Conservation (phyloP, 2,797 vertebrate genomes). For the Mycteria americana region DNA sequence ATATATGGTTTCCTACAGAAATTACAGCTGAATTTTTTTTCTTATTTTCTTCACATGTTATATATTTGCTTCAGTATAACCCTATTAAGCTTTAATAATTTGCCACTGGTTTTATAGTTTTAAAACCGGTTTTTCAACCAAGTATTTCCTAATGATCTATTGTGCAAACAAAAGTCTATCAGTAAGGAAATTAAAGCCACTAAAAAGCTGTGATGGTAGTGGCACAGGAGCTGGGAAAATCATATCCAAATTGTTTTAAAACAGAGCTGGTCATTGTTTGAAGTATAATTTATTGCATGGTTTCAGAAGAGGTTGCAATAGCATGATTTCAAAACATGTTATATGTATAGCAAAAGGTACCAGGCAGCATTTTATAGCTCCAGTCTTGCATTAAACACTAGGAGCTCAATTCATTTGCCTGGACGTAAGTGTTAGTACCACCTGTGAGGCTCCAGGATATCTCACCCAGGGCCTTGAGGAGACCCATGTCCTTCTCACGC, state of each 20-base stretch:
- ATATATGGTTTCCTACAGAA: background rate
- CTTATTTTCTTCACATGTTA: background rate
- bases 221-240: background rate
- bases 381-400: background rate
- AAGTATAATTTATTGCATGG: background rate
- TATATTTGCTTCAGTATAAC: background rate
- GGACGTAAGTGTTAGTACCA: too few relatives aligned
- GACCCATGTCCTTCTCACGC: background rate
- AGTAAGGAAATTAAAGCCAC: background rate
- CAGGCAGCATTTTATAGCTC: background rate
- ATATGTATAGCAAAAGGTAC: background rate
- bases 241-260: background rate
- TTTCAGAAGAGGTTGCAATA: background rate
- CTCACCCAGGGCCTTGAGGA: background rate
- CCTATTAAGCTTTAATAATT: background rate
- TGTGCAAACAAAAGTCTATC: background rate
- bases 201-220: background rate
- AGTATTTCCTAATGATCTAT: background rate
- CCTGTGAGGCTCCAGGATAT: background rate
- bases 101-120: background rate
- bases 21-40: background rate
- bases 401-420: background rate
- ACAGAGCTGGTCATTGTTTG: background rate
- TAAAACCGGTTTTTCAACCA: background rate
- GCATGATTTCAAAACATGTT: background rate